Base-by-base conservation (phyloP, 1,140 invertebrate genomes). In the Anthonomus grandis region DNA sequence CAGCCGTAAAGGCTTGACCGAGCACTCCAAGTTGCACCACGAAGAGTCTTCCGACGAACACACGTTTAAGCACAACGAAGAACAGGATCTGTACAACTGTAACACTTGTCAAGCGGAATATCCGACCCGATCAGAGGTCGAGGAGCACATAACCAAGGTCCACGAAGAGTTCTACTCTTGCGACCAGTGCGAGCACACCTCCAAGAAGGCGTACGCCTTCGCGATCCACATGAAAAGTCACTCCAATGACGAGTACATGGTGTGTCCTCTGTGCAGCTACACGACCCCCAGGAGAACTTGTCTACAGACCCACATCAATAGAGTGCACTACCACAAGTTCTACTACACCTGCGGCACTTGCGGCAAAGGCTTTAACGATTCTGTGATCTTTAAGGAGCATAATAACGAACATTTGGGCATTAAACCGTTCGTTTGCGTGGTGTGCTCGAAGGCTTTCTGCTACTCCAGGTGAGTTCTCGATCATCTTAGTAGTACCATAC, bases 391-490 rank as follows among this genome's bases (percentile, higher is more conserved):
- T 46, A 68, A 63, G 25, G 81, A 83, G 60, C 83, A 86, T 47
- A 74, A 81, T 57, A 81, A 85, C 63, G 84, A 83, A 3, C 78
- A 87, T 9, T 81, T 81, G 0, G 83, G 87, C 0, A 86, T 89
- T 63, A 80, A 83, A 64, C 81, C 84, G 0, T 83, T 82, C 61
- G 71, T 73, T 21, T 88, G 86, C 62, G 79, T 80, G 41, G 74
- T 83, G 2, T 87, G 86, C 63, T 76, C 78, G 1, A 80, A 81
- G 47, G 72, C 74, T 2, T 86, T 60, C 31, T 59, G 62, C 21
- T 65, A 63, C 57, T 83, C 70, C 9, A 41, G 52, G 52, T 53
- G n/a, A n/a, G n/a, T n/a, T n/a, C n/a, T n/a, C n/a, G n/a, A n/a
- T n/a, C n/a, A n/a, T n/a, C n/a, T n/a, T n/a, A n/a, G n/a, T n/a